These are phyloP conservation scores for Epistrophe grossulariae DNA, from an alignment of 2,888 invertebrate genomes.

Conservation along the genomic window DNA sequence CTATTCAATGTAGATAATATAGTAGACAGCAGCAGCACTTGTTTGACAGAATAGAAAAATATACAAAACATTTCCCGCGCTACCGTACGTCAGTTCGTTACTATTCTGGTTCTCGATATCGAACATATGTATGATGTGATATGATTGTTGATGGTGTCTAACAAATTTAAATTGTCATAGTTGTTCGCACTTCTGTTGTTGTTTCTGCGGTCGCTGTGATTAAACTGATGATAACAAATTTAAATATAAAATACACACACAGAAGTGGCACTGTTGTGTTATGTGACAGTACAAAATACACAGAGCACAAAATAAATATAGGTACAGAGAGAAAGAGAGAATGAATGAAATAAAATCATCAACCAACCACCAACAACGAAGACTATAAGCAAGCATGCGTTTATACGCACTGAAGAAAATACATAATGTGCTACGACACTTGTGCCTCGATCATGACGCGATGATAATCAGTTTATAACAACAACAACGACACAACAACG, in stretches of 20 bases:
- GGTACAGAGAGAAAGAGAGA: not conserved
- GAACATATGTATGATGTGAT: constrained; percentile 17
- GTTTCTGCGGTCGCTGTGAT: constrained; percentile 34
- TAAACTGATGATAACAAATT: constrained; percentile 64
- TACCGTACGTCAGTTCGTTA: constrained; percentile 1
- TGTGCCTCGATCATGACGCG: constrained; percentile 54
- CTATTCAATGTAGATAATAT: not conserved
- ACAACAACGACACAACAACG: not conserved
- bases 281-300: not conserved
- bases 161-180: constrained; percentile 39
- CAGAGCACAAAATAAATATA: not conserved
- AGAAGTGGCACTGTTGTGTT: not conserved
- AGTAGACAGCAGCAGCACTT: constrained; percentile 36
- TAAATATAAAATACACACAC: constrained; percentile 48
- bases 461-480: constrained; percentile 4
- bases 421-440: constrained; percentile 25
- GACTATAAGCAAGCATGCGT: constrained; percentile 10
- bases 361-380: too few relatives aligned
- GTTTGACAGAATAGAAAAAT: constrained; percentile 19
- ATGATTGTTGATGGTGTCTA: not conserved
- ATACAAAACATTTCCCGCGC: constrained; percentile 41
- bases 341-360: not conserved
- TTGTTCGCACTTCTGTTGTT: constrained; percentile 28
- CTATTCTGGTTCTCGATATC: constrained; percentile 35
- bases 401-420: constrained; percentile 11